Conservation (phyloP, 35 echinoderm and acorn worm genomes). For the Strongylocentrotus purpuratus region DNA sequence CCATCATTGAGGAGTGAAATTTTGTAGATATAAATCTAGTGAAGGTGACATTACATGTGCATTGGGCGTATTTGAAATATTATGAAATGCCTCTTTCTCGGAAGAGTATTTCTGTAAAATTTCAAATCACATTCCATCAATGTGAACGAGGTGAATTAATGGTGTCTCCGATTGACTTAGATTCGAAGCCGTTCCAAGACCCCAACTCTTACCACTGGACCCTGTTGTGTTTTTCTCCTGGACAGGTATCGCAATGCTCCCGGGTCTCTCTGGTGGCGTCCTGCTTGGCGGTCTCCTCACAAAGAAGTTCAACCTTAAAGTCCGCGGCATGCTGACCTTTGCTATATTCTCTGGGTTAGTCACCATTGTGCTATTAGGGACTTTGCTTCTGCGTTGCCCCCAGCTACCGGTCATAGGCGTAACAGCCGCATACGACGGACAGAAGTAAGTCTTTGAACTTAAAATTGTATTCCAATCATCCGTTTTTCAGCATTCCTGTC, state of each 20-base stretch:
- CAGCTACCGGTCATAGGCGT: slow-evolving; percentile 68
- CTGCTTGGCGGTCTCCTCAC: slow-evolving; percentile 66
- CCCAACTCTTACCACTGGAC: too few relatives aligned
- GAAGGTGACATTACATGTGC: too few relatives aligned
- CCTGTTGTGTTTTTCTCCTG: neutral
- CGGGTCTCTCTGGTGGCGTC: slow-evolving; percentile 53
- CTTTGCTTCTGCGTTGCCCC: slow-evolving; percentile 22
- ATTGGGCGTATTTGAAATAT: too few relatives aligned
- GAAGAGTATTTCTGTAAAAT: too few relatives aligned
- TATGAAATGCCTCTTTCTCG: too few relatives aligned
- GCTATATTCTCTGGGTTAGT: slow-evolving; percentile 8
- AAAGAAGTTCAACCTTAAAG: slow-evolving; percentile 73
- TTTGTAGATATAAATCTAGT: too few relatives aligned
- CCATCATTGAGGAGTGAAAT: too few relatives aligned
- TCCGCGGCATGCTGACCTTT: slow-evolving; percentile 69
- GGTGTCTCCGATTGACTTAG: too few relatives aligned
- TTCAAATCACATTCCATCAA: too few relatives aligned
- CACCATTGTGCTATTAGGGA: neutral
- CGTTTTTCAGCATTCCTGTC: neutral
- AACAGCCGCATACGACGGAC: slow-evolving; percentile 57
- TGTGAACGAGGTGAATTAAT: too few relatives aligned
- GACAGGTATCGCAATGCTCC: slow-evolving; percentile 49
- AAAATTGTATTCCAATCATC: neutral
- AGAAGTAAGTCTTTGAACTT: slow-evolving; percentile 42
- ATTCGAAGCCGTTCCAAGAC: too few relatives aligned